These are phyloP conservation scores for Mastomys coucha DNA, from an alignment of 2,113 vertebrate species.

Conservation along the genomic window DNA sequence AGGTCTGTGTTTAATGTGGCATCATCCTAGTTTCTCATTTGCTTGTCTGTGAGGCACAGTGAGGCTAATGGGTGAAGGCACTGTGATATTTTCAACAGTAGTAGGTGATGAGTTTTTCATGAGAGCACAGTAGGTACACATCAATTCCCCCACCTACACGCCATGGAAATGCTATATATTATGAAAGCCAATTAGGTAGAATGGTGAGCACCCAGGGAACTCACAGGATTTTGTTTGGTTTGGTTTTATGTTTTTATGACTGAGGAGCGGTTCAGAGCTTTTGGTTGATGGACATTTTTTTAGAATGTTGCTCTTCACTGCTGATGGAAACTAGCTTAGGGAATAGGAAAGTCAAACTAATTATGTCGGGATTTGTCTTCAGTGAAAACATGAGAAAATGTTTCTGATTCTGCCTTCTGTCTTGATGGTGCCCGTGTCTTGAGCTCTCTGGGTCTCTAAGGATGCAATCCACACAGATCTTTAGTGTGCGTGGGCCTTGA, in stretches of 20 bases:
- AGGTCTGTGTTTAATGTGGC: constrained; percentile 16
- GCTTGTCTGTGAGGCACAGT: constrained; percentile 16
- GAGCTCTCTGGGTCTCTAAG: constrained; percentile 42
- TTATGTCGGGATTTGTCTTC: constrained; percentile 42
- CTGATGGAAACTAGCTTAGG: constrained; percentile 50
- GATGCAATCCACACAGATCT: neutral
- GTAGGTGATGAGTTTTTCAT: constrained; percentile 46
- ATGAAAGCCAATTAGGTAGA: constrained; percentile 44
- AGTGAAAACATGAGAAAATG: neutral
- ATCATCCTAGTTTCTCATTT: constrained; percentile 46
- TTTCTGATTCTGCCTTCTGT: neutral
- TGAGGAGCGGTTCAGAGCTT: constrained; percentile 1
- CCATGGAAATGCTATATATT: constrained; percentile 29
- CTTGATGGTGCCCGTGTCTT: neutral
- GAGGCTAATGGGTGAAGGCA: constrained; percentile 41
- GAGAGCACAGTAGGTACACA: neutral
- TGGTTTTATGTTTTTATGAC: constrained; percentile 57
- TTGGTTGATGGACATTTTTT: constrained; percentile 52
- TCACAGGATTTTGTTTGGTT: constrained; percentile 4
- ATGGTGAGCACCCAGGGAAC: constrained; percentile 51
- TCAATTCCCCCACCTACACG: neutral
- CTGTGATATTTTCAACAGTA: constrained; percentile 54
- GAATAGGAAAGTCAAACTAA: constrained; percentile 40
- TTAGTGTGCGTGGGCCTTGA: neutral
- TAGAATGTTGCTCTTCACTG: constrained; percentile 45